Base-by-base conservation (phyloP, 2,888 invertebrate species). In the Temnothorax ravouxi region DNA sequence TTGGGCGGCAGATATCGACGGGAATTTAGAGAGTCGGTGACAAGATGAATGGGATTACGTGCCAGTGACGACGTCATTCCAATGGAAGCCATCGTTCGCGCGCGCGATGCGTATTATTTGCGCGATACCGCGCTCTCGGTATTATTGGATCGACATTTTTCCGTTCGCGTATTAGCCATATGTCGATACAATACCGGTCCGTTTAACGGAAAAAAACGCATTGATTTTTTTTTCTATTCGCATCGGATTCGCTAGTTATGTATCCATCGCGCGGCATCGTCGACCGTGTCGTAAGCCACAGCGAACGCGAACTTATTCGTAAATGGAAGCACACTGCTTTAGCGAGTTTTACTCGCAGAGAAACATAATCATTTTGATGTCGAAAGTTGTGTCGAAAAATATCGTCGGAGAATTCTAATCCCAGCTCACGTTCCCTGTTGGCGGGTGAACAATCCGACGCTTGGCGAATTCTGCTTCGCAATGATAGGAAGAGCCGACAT, bases 401-500 rank as follows among this genome's bases (percentile, higher is more conserved):
- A 47, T 34, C 5, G 13, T 41, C 3, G 13, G 15, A 59, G 18
- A 29, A 29, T 76, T 76, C 21, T 34, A n/a, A n/a, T n/a, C 96
- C 96, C 96, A 96, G 96, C 96, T 96, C 96, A 96, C 96, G 95
- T 96, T 96, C 96, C 96, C 96, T 96, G 94, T 96, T 96, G 94
- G 95, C 95, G 96, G 96, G 96, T 96, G 96, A 97, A 96, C 96
- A 97, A 97, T 96, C 96, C 96, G 95, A 96, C 96, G 95, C 96
- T 96, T 96, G 95, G 96, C 95, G 96, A 96, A 96, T 96, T 96
- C 96, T 96, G 96, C 96, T 96, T 96, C 96, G 95, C 96, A 96
- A 96, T 96, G 96, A 96, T 96, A 96, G 96, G 96, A 96, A 96
- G 96, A 97, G 96, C 96, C 96, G 96, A 97, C 96, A 96, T 96